Conservation (phyloP, 2,797 vertebrate genomes). For the Alosa sapidissima region DNA sequence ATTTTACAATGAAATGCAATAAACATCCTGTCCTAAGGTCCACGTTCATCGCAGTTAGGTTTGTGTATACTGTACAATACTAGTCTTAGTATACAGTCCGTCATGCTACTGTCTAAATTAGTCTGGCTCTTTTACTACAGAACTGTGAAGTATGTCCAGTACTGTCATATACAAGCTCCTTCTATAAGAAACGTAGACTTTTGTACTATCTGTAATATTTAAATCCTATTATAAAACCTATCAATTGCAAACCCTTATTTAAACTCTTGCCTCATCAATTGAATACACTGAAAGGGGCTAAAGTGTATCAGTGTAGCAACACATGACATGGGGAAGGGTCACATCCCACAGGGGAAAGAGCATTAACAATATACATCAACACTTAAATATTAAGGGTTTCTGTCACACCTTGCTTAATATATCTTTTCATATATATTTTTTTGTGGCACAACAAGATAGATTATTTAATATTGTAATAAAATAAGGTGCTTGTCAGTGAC, state of each 20-base stretch:
- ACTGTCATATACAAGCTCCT: conserved; percentile 35
- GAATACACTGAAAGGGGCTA: conserved; percentile 42
- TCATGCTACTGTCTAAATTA: conserved; percentile 68
- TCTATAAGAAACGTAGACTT: conserved; percentile 56
- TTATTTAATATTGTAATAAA: conserved; percentile 73
- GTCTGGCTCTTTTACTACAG: conserved; percentile 63
- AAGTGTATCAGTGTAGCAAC: conserved; percentile 57
- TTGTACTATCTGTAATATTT: conserved; percentile 35
- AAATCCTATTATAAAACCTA: conserved; percentile 54
- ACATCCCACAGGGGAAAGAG: conserved; percentile 31
- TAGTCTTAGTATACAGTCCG: conserved; percentile 63
- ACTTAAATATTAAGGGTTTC: conserved; percentile 61
- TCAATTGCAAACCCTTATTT: conserved; percentile 51
- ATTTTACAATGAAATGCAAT: conserved; percentile 61
- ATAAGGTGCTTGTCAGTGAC: conserved; percentile 80
- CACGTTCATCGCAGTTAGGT: conserved; percentile 69
- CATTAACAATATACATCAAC: conserved; percentile 66
- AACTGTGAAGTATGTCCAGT: conserved; percentile 63
- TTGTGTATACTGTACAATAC: conserved; percentile 61
- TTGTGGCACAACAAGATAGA: conserved; percentile 69
- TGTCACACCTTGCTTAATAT: conserved; percentile 60
- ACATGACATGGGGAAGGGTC: conserved; percentile 61
- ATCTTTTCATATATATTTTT: conserved; percentile 65
- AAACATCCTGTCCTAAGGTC: conserved; percentile 71
- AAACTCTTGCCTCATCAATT: conserved; percentile 29